Conservation (phyloP, 2,113 vertebrate species). For the Pelmatolapia mariae region DNA sequence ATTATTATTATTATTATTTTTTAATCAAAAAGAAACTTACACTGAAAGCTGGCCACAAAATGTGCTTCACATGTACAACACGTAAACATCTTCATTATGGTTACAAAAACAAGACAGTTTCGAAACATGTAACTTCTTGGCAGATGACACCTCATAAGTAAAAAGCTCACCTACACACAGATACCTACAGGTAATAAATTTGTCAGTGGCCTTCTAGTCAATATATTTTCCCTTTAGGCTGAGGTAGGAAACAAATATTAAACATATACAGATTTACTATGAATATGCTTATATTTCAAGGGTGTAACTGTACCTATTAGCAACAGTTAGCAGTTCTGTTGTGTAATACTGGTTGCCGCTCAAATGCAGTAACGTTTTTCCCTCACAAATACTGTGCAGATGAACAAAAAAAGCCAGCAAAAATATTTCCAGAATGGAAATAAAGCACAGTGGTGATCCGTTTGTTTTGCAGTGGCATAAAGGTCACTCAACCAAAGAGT, state of each 20-base stretch:
- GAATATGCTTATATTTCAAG: neutral
- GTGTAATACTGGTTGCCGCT: neutral
- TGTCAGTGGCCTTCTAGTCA: neutral
- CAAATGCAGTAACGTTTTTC: neutral
- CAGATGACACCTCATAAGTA: neutral
- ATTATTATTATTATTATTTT: neutral
- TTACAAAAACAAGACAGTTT: neutral
- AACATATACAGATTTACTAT: neutral
- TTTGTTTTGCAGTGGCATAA: neutral
- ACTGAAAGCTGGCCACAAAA: neutral
- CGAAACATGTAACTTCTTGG: neutral
- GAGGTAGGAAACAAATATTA: slow-evolving; percentile 57
- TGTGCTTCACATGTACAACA: neutral
- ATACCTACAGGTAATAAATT: neutral
- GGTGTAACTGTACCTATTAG: neutral
- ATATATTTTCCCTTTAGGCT: slow-evolving; percentile 39
- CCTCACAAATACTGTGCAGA: neutral
- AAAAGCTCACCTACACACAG: neutral
- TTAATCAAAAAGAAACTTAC: neutral
- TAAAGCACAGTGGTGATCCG: slow-evolving; percentile 49
- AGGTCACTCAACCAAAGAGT: neutral
- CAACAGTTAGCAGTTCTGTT: neutral
- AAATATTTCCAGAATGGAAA: neutral
- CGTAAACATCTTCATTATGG: neutral
- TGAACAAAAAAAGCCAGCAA: neutral